phyloP scores from a whole-genome alignment of 2,797 vertebrate genomes.

The Falco concolor region DNA sequence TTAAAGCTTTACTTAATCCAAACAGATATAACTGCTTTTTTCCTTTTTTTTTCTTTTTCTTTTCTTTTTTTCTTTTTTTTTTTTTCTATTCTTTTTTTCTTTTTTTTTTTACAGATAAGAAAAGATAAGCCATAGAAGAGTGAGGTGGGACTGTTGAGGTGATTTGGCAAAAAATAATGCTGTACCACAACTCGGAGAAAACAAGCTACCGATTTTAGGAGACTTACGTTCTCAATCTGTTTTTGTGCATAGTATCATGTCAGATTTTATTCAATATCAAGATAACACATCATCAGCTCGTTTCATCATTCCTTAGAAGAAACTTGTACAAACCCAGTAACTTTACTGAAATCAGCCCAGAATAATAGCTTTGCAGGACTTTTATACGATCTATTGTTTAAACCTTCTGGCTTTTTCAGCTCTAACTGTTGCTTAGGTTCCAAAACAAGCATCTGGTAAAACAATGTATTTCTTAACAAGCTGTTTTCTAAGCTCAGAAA shows the following conservation, averaged over 20 bases:
- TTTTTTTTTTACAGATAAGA: neutral
- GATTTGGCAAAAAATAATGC: neutral
- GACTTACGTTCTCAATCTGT: neutral
- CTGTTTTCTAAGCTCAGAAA: neutral
- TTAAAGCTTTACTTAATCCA: neutral
- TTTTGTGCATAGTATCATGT: neutral
- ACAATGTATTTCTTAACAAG: neutral
- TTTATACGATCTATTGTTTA: neutral
- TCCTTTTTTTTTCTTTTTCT: neutral
- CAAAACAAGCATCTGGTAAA: neutral
- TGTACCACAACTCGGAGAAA: neutral
- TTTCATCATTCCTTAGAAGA: neutral
- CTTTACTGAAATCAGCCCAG: neutral
- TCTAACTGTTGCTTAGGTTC: neutral
- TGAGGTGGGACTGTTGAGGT: neutral
- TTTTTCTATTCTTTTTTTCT: too few species aligned
- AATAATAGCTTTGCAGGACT: neutral
- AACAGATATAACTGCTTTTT: neutral
- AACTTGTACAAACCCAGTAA: neutral
- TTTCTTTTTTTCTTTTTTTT: neutral
- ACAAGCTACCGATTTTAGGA: neutral
- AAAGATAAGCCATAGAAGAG: neutral
- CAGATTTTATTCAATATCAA: neutral
- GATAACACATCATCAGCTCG: neutral
- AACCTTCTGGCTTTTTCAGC: neutral